Percentiles rank a stretch among this genome's conserved stretches.
These are phyloP conservation scores for Alviniconcha marisindica DNA, from an alignment of 1,140 invertebrate genomes.

Conservation along the genomic window DNA sequence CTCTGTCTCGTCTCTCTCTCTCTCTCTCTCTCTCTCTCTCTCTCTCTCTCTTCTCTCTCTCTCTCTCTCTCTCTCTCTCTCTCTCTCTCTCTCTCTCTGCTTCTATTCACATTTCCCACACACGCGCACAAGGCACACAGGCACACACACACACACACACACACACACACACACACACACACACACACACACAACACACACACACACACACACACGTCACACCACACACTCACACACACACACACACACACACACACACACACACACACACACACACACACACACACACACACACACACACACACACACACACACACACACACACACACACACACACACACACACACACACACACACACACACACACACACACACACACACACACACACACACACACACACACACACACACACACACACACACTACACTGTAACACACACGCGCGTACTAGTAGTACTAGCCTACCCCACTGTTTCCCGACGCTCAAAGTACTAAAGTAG, in stretches of 20 bases:
- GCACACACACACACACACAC: conserved; percentile 50
- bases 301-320: conserved; percentile 48
- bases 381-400: not conserved
- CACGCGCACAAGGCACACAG: conserved; percentile 7
- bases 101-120: not conserved
- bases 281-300: conserved; percentile 14
- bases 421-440: not conserved
- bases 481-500: not conserved
- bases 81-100: conserved; percentile 49
- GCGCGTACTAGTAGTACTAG: not conserved
- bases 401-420: conserved; percentile 19
- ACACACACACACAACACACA: not conserved
- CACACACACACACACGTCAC: conserved; percentile 46
- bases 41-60: conserved; percentile 42
- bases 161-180: conserved; percentile 59
- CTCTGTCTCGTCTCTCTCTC: too few species aligned
- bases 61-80: conserved; percentile 55
- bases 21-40: not conserved
- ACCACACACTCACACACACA: conserved; percentile 60
- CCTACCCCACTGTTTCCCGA: not conserved
- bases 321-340: conserved; percentile 59
- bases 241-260: not conserved
- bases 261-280: not conserved
- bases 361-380: conserved; percentile 22
- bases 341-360: conserved; percentile 5